Percentiles rank a stretch among this genome's conserved stretches.
phyloP scores from a whole-genome alignment of 2,888 invertebrate species.

The Papilio protenor region DNA sequence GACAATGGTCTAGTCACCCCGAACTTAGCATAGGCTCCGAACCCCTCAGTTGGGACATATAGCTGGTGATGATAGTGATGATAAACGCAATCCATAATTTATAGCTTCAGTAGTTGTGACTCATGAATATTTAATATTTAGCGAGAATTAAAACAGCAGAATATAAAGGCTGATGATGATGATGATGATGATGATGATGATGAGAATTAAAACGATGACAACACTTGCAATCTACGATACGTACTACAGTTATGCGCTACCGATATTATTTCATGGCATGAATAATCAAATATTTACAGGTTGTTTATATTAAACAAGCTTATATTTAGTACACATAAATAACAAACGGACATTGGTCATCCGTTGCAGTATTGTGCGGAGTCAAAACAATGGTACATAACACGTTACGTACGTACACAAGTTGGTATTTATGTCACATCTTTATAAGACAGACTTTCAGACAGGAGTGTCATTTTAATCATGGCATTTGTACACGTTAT shows the following conservation, averaged over 20 bases:
- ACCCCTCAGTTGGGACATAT: no score
- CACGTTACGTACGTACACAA: conserved; percentile 6
- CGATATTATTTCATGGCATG: background rate
- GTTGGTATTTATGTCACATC: conserved; percentile 37
- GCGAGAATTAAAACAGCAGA: no score
- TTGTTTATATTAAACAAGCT: background rate
- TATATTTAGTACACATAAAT: conserved; percentile 14
- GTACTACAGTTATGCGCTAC: background rate
- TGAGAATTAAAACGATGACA: no score
- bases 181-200: no score
- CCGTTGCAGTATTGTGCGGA: conserved; percentile 29
- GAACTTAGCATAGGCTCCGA: no score
- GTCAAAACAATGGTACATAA: conserved; percentile 39
- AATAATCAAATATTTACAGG: background rate
- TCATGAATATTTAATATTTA: background rate
- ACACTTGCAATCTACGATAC: background rate
- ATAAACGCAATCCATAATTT: background rate
- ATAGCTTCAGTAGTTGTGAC: background rate
- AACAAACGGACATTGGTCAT: conserved; percentile 3
- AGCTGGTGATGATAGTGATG: no score
- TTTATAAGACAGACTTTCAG: conserved; percentile 41
- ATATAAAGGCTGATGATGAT: no score
- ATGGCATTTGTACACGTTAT: conserved; percentile 25
- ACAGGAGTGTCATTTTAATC: conserved; percentile 10
- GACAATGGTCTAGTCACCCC: no score